Evolutionary conservation across 1,140 invertebrate genomes (phyloP), one percentile per base, ranked within the genome.

Genomic region (Anadara kagoshimensis): DNA sequence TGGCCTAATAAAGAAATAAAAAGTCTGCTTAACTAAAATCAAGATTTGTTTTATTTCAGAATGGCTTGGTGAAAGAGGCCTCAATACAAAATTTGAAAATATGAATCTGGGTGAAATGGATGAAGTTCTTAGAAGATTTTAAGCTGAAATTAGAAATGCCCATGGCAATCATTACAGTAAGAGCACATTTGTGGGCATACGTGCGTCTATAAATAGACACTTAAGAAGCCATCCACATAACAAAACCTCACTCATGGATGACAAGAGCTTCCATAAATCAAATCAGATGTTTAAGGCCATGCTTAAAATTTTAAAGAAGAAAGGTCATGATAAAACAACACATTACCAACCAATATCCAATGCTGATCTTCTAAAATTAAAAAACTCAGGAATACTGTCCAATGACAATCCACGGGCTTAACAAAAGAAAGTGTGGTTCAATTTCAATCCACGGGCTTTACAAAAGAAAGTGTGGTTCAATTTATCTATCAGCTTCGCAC

Each of bases 271-370:
- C 26, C 66, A 68, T 43, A 68, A 58, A 43, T 45, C 29, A 7
- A 58, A 57, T 26, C 49, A 56, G 54, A 45, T 58, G 43, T 58
- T 56, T 26, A 7, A 26, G 4, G 54, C 2, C 20, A 56, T 26
- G 54, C 8, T 47, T 47, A 47, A 47, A 47, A 56, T 8, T 26
- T 5, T 56, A 7, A 20, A 56, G 44, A 18, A 36, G 43, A 43
- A 47, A 44, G 69, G 69, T 26, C 36, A 45, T 7, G 69, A 71
- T 57, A 62, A 47, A 49, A 47, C 57, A 47, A 45, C 36, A 24
- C 68, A 69, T 59, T 45, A 69, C 43, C 20, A 43, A 47, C n/a
- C 68, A 47, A 69, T 69, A 54, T 61, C 56, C 26, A 41, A 18
- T 5, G 43, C 36, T 26, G 53, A 68, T 68, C 47, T 65, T 20